Evolutionary conservation across 1,140 invertebrate species (phyloP), one percentile per base, ranked within the genome.

Genomic region (Panonychus citri): DNA sequence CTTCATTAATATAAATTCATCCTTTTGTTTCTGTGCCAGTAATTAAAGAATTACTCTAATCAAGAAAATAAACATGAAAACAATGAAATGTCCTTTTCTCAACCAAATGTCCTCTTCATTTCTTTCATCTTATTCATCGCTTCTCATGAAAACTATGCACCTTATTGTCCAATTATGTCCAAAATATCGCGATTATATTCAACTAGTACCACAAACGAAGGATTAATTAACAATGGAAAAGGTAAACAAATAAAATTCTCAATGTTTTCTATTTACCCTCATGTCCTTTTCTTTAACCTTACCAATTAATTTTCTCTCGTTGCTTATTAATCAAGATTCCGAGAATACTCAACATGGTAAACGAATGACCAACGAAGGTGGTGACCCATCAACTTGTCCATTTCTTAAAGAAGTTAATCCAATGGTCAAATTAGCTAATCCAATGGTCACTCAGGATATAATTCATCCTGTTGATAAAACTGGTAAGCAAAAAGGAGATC

Each of bases 41-140:
- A 34, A 34, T 12, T 34, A 12, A 12, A 34, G 30, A 34, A 5
- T 34, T 34, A 12, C 12, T 34, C 4, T 46, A 8, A 46, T 46
- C 42, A 46, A n/a, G n/a, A n/a, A n/a, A n/a, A n/a, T n/a, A n/a
- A n/a, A n/a, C 39, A 40, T 46, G 42, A 46, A 39, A 53, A 37
- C 52, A 4, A 25, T 40, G 56, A 49, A 19, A 19, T 59, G 59
- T 54, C 59, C 59, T 43, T 60, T 60, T 42, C 25, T 60, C 3
- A 57, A 49, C 34, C 51, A 57, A 57, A 40, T 60, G n/a, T 40
- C 55, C 3, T 34, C 42, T 5, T 15, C 42, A 19, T 60, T 54
- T 46, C 30, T 57, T n/a, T 19, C 24, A n/a, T 15, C 25, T 3
- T 54, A 60, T 34, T 54, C 55, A 5, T 19, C 39, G 17, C 25